Evolutionary conservation across 2,888 invertebrate species (phyloP).

Genomic region (Celastrina argiolus): DNA sequence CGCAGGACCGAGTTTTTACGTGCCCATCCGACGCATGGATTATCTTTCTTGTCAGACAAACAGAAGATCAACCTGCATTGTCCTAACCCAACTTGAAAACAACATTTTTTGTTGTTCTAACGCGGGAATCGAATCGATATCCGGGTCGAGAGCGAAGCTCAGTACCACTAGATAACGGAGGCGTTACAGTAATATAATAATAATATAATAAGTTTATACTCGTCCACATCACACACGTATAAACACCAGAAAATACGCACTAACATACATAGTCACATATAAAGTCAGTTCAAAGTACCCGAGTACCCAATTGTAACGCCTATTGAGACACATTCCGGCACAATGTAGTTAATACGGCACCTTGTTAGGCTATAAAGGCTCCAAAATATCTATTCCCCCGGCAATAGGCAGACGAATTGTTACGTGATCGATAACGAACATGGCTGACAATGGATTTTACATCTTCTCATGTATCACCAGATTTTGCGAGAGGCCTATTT

Average conservation of each 20-base stretch:
- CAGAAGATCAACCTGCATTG: too few relatives aligned
- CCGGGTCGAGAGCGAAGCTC: too few relatives aligned
- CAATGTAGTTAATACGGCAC: background rate
- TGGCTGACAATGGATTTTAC: background rate
- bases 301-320: background rate
- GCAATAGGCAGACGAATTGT: conserved; percentile 4
- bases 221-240: background rate
- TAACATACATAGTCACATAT: background rate
- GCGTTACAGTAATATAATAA: too few relatives aligned
- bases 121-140: too few relatives aligned
- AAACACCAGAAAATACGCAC: background rate
- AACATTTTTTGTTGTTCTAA: too few relatives aligned
- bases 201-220: too few relatives aligned
- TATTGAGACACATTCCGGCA: background rate
- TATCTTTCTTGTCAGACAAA: too few relatives aligned
- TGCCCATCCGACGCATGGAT: too few relatives aligned
- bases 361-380: conserved; percentile 19
- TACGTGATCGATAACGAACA: conserved; percentile 7
- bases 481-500: background rate
- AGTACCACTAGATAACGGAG: too few relatives aligned
- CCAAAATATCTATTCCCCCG: conserved; percentile 15
- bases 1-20: too few relatives aligned
- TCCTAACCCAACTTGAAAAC: too few relatives aligned
- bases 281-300: background rate
- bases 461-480: background rate